A percentile compares a stretch with the other conserved stretches of the same genome.
Conservation (phyloP, 1,140 invertebrate species). For the Oscheius sp. region DNA sequence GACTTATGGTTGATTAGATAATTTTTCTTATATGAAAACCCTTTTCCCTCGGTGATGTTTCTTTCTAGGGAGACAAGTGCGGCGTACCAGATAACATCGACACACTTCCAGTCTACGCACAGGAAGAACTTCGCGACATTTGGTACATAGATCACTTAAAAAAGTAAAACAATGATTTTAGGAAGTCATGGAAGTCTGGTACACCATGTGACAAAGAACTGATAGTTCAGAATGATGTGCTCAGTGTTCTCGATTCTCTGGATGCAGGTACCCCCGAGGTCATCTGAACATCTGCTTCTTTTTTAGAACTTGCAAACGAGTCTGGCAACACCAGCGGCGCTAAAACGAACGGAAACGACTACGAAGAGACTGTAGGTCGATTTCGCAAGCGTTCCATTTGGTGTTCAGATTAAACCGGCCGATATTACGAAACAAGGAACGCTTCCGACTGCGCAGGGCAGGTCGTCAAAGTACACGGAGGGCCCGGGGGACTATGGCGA, state of each 20-base stretch:
- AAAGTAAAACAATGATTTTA: not conserved
- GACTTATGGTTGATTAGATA: too few relatives aligned
- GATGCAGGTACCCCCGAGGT: constrained; percentile 11
- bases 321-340: not conserved
- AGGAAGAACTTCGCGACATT: constrained; percentile 29
- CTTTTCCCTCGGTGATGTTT: too few relatives aligned
- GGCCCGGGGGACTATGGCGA: constrained; percentile 10
- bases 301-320: not conserved
- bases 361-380: not conserved
- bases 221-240: constrained; percentile 20
- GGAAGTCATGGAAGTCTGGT: constrained; percentile 27
- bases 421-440: not conserved
- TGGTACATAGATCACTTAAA: constrained; percentile 2
- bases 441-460: not conserved
- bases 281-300: not conserved
- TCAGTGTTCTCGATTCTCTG: constrained; percentile 19
- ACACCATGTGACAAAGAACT: constrained; percentile 29
- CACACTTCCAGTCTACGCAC: constrained; percentile 19
- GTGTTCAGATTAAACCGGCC: too few relatives aligned
- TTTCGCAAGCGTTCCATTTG: too few relatives aligned
- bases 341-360: not conserved
- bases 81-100: constrained; percentile 22
- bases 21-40: too few relatives aligned
- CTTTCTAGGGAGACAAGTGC: constrained; percentile 15
- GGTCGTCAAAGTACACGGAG: not conserved